These are phyloP conservation scores for Stenopsyche tienmushanensis DNA, from an alignment of 1,140 invertebrate species.

Conservation along the genomic window DNA sequence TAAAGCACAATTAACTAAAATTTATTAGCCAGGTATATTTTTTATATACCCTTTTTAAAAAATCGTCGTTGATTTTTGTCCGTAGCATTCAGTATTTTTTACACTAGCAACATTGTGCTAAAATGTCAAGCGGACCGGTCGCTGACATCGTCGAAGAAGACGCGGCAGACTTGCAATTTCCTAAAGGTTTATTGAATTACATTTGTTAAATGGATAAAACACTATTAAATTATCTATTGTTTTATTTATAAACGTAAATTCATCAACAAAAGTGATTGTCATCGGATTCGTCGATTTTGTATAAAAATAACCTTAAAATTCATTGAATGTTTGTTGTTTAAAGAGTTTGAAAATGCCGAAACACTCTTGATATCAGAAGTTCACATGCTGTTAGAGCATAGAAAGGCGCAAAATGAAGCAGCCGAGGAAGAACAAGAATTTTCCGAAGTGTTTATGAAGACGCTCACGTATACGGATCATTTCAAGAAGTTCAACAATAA, in stretches of 20 bases:
- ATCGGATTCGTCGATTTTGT: no score
- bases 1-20: no score
- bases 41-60: no score
- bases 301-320: no score
- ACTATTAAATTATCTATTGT: not conserved
- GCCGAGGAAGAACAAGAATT: slow-evolving; percentile 98
- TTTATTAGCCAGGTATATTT: no score
- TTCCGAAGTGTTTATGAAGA: slow-evolving; percentile 98
- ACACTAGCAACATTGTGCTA: slow-evolving; percentile 1
- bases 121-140: slow-evolving; percentile 34
- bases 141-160: slow-evolving; percentile 77
- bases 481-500: slow-evolving; percentile 98
- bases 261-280: not conserved
- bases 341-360: slow-evolving; percentile 98
- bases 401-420: slow-evolving; percentile 96
- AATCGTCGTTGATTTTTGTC: no score
- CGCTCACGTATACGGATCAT: slow-evolving; percentile 91
- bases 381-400: slow-evolving; percentile 94
- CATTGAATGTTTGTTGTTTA: slow-evolving; percentile 41
- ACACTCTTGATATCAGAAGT: slow-evolving; percentile 98
- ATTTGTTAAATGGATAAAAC: not conserved
- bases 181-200: slow-evolving; percentile 65
- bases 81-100: no score
- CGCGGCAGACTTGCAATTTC: slow-evolving; percentile 82
- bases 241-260: not conserved